These are phyloP conservation scores for Cyprinodon tularosa DNA, from an alignment of 2,113 vertebrate genomes.

Conservation along the genomic window DNA sequence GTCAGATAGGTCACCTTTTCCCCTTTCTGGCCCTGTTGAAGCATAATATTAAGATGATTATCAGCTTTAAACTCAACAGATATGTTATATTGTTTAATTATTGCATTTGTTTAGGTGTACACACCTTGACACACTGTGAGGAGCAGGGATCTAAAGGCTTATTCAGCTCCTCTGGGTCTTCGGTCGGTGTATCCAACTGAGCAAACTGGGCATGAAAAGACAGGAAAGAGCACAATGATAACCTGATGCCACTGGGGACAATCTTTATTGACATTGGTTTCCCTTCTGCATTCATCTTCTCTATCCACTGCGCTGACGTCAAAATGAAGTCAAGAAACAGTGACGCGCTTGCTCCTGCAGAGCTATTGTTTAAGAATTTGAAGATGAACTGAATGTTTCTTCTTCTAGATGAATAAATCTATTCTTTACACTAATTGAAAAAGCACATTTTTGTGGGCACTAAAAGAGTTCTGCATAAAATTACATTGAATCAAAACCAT, in stretches of 20 bases:
- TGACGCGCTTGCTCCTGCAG: constrained; percentile 6
- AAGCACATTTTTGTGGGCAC: not conserved
- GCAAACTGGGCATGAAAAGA: constrained; percentile 54
- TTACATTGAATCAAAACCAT: not conserved
- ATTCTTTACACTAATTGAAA: not conserved
- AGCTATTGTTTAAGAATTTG: constrained; percentile 14
- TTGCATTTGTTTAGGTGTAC: not conserved
- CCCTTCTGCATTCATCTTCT: not conserved
- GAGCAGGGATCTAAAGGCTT: constrained; percentile 79
- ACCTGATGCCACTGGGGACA: not conserved
- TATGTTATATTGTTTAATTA: not conserved
- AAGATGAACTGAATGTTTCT: constrained; percentile 5
- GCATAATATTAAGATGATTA: constrained; percentile 27
- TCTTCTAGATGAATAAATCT: not conserved
- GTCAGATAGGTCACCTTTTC: constrained; percentile 74
- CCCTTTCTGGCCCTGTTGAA: constrained; percentile 83
- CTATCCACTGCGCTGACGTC: not conserved
- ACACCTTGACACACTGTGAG: constrained; percentile 76
- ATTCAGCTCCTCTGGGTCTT: constrained; percentile 64
- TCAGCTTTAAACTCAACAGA: not conserved
- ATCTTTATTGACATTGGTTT: not conserved
- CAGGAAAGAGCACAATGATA: not conserved
- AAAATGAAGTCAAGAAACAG: constrained; percentile 14
- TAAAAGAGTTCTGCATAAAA: not conserved
- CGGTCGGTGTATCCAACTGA: constrained; percentile 76